These are phyloP conservation scores for Cotesia vestalis DNA, from an alignment of 1,140 invertebrate genomes.

Conservation along the genomic window DNA sequence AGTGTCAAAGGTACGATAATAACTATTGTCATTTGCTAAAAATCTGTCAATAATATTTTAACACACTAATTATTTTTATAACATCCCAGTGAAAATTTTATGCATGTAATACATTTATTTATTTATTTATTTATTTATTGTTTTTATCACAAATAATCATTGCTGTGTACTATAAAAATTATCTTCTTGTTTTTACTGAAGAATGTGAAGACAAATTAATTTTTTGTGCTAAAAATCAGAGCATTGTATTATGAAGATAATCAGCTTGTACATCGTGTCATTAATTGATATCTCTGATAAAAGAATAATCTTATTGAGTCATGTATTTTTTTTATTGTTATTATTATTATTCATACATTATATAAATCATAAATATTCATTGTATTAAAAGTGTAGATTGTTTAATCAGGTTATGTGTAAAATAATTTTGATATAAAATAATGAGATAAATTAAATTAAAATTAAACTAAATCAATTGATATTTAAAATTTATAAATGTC, in stretches of 20 bases:
- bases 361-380: not conserved
- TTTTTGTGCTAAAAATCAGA: not conserved
- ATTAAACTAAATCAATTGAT: conserved; percentile 13
- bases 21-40: too few species aligned
- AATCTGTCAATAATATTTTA: conserved; percentile 11
- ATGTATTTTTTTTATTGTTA: not conserved
- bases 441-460: too few species aligned
- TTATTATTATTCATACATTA: not conserved
- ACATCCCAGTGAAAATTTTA: too few species aligned
- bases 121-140: not conserved
- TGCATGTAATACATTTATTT: too few species aligned
- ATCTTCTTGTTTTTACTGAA: too few species aligned
- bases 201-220: not conserved
- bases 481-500: conserved; percentile 27
- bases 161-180: not conserved
- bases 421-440: not conserved
- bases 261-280: not conserved
- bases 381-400: not conserved
- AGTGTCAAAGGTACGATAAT: conserved; percentile 31
- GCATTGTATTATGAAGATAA: not conserved
- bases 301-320: conserved; percentile 26
- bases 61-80: not conserved
- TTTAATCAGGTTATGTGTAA: not conserved
- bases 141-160: not conserved
- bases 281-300: conserved; percentile 37